Conservation (phyloP, 2,797 vertebrate species). For the Lacerta viridis region DNA sequence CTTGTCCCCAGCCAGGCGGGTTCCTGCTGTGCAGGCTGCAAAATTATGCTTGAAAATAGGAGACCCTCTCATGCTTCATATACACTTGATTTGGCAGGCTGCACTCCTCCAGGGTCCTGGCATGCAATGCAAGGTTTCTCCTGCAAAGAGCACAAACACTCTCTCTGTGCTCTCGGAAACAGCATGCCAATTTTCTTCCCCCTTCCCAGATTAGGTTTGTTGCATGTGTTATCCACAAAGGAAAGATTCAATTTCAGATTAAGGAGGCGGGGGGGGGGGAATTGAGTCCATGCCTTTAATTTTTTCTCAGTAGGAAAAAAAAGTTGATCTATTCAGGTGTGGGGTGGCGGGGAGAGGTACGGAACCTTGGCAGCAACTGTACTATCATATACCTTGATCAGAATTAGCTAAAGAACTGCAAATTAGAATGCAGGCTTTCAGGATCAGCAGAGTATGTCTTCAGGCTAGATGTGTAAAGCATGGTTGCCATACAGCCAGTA, state of each 20-base stretch:
- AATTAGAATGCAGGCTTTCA: too few species aligned
- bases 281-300: background rate
- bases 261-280: background rate
- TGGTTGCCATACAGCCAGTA: too few species aligned
- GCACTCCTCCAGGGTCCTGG: background rate
- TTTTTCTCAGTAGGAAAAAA: too few species aligned
- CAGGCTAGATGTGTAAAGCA: too few species aligned
- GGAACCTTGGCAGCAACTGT: too few species aligned
- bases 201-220: background rate
- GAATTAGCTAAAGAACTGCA: too few species aligned
- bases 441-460: too few species aligned
- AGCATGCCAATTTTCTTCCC: background rate
- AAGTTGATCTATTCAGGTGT: too few species aligned
- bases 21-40: background rate
- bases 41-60: background rate
- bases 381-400: too few species aligned
- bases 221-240: background rate
- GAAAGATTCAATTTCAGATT: background rate
- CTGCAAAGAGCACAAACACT: background rate
- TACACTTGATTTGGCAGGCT: background rate
- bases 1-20: background rate
- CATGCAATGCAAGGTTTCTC: background rate
- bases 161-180: background rate
- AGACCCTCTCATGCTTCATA: background rate
- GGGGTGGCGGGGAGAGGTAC: background rate